Evolutionary conservation across 2,797 vertebrate species (phyloP).

Genomic region (Sorex maritimensis): DNA sequence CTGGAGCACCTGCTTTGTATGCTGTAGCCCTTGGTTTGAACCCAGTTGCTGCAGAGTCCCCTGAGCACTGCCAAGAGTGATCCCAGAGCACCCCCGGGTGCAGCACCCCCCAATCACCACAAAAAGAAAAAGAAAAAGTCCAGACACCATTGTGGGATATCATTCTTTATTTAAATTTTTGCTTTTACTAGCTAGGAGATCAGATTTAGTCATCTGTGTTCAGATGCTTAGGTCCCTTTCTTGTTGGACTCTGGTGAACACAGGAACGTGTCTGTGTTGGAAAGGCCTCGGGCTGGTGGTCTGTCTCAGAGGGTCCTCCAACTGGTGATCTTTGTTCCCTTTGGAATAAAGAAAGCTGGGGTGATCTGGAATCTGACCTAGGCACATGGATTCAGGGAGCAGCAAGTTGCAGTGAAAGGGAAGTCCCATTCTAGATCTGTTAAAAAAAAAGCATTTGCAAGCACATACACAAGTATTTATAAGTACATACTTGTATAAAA

Average conservation of each 20-base stretch:
- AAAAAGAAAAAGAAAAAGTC: too few species aligned
- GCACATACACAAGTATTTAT: neutral
- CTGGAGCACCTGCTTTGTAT: too few species aligned
- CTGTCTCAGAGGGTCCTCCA: neutral
- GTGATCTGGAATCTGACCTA: constrained; percentile 11
- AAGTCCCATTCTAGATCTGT: constrained; percentile 6
- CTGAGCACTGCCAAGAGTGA: too few species aligned
- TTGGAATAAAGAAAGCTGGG: neutral
- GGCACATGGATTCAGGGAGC: neutral
- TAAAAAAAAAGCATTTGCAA: neutral
- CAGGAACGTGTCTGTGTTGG: neutral
- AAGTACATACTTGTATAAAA: neutral
- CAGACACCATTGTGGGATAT: too few species aligned
- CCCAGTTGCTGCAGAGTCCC: too few species aligned
- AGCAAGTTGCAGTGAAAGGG: neutral
- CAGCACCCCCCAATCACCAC: too few species aligned
- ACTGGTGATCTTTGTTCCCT: constrained; percentile 6
- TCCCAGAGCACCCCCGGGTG: too few species aligned
- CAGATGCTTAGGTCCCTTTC: neutral
- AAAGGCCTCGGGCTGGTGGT: neutral
- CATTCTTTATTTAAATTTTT: constrained; percentile 53
- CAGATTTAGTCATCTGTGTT: constrained; percentile 42
- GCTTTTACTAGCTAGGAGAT: neutral
- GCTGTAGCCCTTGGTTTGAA: too few species aligned
- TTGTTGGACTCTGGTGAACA: neutral